A percentile compares a stretch with the other conserved stretches of the same genome.
These are phyloP conservation scores for Phortica okadai DNA, from an alignment of 2,888 invertebrate genomes.

Conservation along the genomic window DNA sequence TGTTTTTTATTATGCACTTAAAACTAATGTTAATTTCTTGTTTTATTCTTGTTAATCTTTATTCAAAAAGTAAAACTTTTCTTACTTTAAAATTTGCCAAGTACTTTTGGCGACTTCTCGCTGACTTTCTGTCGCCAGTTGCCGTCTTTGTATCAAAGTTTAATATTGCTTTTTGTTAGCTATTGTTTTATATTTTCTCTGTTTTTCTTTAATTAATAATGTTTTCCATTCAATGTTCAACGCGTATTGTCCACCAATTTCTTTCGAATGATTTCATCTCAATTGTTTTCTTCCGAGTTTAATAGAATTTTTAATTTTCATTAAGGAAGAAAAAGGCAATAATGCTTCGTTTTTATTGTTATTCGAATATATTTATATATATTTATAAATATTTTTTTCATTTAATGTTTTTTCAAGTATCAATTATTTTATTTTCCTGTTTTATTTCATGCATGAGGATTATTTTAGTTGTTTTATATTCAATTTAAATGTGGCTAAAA, in stretches of 20 bases:
- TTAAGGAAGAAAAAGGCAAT: constrained; percentile 47
- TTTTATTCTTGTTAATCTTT: not conserved
- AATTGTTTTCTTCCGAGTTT: not conserved
- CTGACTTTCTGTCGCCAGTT: not conserved
- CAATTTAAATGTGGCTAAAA: not conserved
- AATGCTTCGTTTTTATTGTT: constrained; percentile 52
- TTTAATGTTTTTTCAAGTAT: constrained; percentile 22
- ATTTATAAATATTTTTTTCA: constrained; percentile 1
- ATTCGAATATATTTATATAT: constrained; percentile 38
- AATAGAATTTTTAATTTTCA: not conserved
- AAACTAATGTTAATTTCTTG: not conserved
- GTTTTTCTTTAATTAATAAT: constrained; percentile 4
- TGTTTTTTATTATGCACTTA: not conserved
- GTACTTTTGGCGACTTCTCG: not conserved
- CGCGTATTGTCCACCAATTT: constrained; percentile 58
- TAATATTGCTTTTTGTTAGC: not conserved
- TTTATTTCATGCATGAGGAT: not conserved
- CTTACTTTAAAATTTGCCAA: not conserved
- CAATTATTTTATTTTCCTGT: not conserved
- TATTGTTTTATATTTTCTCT: constrained; percentile 11
- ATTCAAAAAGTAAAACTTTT: not conserved
- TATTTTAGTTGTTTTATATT: not conserved
- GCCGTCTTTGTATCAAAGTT: not conserved
- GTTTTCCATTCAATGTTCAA: constrained; percentile 7
- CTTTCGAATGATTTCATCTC: not conserved